Percentiles rank a stretch among this genome's conserved stretches.
These are phyloP conservation scores for Caranx ignobilis DNA, from an alignment of 2,113 vertebrate genomes.

Conservation along the genomic window DNA sequence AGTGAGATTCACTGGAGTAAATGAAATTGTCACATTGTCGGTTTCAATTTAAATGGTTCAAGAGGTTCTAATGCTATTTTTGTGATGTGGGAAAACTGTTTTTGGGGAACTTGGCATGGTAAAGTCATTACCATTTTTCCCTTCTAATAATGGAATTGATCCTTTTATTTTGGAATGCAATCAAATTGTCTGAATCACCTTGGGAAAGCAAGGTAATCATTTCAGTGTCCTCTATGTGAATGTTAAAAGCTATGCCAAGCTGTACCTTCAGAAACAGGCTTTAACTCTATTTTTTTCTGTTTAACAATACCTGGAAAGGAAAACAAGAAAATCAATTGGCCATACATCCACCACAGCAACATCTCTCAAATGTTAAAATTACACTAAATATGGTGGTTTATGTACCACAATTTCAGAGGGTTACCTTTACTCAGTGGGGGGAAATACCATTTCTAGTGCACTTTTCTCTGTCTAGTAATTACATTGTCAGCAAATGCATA, in stretches of 20 bases:
- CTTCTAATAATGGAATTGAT: conserved; percentile 73
- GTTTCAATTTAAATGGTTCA: conserved; percentile 61
- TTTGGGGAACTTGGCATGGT: conserved; percentile 43
- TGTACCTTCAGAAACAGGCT: conserved; percentile 81
- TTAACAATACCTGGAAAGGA: conserved; percentile 55
- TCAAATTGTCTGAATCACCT: conserved; percentile 67
- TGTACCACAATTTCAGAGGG: conserved; percentile 67
- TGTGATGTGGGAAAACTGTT: conserved; percentile 36
- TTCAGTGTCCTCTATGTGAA: conserved; percentile 46
- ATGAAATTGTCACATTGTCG: conserved; percentile 54
- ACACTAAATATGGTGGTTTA: conserved; percentile 86
- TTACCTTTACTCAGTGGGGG: conserved; percentile 58
- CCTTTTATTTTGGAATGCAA: conserved; percentile 81
- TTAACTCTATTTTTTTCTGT: conserved; percentile 24
- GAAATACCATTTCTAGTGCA: conserved; percentile 76
- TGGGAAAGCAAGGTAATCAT: conserved; percentile 46
- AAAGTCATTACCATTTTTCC: conserved; percentile 58
- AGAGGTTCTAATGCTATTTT: conserved; percentile 51
- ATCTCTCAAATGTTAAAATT: conserved; percentile 85
- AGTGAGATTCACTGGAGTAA: conserved; percentile 56
- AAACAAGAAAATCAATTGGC: conserved; percentile 64
- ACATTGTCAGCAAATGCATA: conserved; percentile 87
- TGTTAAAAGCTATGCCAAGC: conserved; percentile 65
- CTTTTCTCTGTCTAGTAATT: conserved; percentile 86
- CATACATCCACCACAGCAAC: conserved; percentile 71